phyloP scores from a whole-genome alignment of 2,797 vertebrate genomes.

The Sparidentex hasta region DNA sequence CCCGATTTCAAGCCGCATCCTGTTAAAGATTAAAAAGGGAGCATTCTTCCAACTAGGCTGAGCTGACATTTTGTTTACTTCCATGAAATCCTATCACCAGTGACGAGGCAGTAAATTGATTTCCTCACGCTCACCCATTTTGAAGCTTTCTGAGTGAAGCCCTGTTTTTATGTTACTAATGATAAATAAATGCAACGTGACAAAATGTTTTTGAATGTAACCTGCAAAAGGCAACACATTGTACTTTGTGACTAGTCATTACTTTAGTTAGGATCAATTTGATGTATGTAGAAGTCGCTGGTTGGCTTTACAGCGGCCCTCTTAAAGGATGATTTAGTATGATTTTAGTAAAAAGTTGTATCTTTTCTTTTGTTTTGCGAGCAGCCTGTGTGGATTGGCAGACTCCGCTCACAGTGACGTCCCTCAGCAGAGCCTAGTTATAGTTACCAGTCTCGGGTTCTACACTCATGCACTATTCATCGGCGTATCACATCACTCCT shows the following conservation, averaged over 20 bases:
- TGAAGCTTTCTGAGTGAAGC: slow-evolving; percentile 2
- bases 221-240: background rate
- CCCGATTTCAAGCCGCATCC: slow-evolving; percentile 49
- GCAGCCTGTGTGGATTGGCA: slow-evolving; percentile 53
- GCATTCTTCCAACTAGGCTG: slow-evolving; percentile 54
- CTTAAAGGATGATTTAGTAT: background rate
- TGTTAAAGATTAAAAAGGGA: slow-evolving; percentile 77
- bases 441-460: slow-evolving; percentile 88
- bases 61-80: slow-evolving; percentile 60
- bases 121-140: slow-evolving; percentile 14
- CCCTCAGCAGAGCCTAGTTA: slow-evolving; percentile 82
- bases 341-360: background rate
- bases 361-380: slow-evolving; percentile 6
- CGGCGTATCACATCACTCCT: slow-evolving; percentile 87
- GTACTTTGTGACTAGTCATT: background rate
- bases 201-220: background rate
- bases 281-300: background rate
- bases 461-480: slow-evolving; percentile 92
- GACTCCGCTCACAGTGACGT: slow-evolving; percentile 76
- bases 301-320: background rate
- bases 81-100: slow-evolving; percentile 48
- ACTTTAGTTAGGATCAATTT: background rate
- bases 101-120: slow-evolving; percentile 40
- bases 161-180: background rate
- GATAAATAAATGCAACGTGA: background rate